Evolutionary conservation across 1,140 invertebrate species (phyloP).

Genomic region (Drosophila truncata): DNA sequence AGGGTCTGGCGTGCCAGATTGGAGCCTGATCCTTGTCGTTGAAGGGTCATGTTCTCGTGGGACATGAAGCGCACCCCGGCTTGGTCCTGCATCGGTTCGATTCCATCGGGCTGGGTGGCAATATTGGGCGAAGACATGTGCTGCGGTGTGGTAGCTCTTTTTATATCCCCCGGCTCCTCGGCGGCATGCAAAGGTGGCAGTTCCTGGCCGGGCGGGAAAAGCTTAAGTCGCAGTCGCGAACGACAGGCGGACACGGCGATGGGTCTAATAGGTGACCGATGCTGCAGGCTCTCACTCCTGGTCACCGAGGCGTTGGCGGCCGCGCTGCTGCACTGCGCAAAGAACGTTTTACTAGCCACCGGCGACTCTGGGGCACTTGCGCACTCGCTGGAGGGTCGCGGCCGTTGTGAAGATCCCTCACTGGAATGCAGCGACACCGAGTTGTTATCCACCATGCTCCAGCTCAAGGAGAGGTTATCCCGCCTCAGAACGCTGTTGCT

Average conservation of each 20-base stretch:
- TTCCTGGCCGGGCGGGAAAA: slow-evolving; percentile 81
- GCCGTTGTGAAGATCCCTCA: slow-evolving; percentile 60
- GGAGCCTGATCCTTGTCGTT: slow-evolving; percentile 69
- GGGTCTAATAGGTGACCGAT: slow-evolving; percentile 72
- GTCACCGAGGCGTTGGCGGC: slow-evolving; percentile 45
- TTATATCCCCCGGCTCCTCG: slow-evolving; percentile 51
- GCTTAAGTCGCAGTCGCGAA: slow-evolving; percentile 77
- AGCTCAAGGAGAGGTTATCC: slow-evolving; percentile 76
- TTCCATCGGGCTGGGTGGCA: slow-evolving; percentile 69
- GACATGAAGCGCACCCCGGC: slow-evolving; percentile 75
- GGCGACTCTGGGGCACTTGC: slow-evolving; percentile 82
- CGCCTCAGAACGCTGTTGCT: slow-evolving; percentile 57
- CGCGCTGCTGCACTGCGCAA: slow-evolving; percentile 49
- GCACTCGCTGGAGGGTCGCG: slow-evolving; percentile 70
- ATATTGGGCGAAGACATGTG: slow-evolving; percentile 85
- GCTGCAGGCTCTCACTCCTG: slow-evolving; percentile 66
- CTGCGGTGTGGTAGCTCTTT: slow-evolving; percentile 76
- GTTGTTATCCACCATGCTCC: slow-evolving; percentile 78
- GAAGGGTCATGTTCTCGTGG: slow-evolving; percentile 78
- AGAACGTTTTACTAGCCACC: slow-evolving; percentile 73
- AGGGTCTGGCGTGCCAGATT: slow-evolving; percentile 89
- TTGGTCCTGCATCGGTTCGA: slow-evolving; percentile 47
- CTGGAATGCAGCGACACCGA: slow-evolving; percentile 71
- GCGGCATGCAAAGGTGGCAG: slow-evolving; percentile 53
- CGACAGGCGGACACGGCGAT: slow-evolving; percentile 82